Evolutionary conservation across 2,797 vertebrate species (phyloP).

Genomic region (Trachops cirrhosus): DNA sequence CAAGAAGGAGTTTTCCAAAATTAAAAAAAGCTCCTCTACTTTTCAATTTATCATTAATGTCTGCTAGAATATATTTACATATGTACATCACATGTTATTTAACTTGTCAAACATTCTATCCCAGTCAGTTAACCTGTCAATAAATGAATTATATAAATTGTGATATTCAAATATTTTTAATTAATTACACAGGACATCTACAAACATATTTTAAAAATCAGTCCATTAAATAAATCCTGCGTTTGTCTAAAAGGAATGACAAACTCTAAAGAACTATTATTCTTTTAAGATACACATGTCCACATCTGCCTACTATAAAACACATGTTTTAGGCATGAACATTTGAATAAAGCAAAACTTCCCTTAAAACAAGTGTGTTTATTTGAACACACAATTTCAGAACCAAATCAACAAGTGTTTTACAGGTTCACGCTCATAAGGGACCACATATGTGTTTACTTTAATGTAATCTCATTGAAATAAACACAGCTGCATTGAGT

Average conservation of each 20-base stretch:
- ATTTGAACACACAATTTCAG: slow-evolving; percentile 77
- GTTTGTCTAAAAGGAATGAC: slow-evolving; percentile 41
- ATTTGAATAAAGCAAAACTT: slow-evolving; percentile 62
- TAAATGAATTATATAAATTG: slow-evolving; percentile 5
- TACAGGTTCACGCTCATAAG: slow-evolving; percentile 66
- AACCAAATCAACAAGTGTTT: slow-evolving; percentile 78
- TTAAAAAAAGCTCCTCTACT: neutral
- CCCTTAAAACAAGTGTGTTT: slow-evolving; percentile 75
- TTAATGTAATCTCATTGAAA: slow-evolving; percentile 73
- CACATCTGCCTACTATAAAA: slow-evolving; percentile 63
- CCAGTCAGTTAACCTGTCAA: neutral
- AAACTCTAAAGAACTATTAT: slow-evolving; percentile 47
- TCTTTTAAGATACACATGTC: slow-evolving; percentile 39
- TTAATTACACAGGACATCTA: slow-evolving; percentile 17
- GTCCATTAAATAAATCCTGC: neutral
- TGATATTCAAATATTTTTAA: slow-evolving; percentile 5
- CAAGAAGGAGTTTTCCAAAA: slow-evolving; percentile 13
- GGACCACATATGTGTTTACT: slow-evolving; percentile 77
- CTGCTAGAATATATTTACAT: slow-evolving; percentile 6
- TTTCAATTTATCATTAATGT: slow-evolving; percentile 15
- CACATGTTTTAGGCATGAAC: slow-evolving; percentile 63
- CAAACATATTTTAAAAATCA: neutral
- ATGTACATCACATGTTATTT: slow-evolving; percentile 15
- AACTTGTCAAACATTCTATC: slow-evolving; percentile 30
- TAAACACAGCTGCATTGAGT: slow-evolving; percentile 78